Percentiles rank a stretch among this genome's conserved stretches.
Evolutionary conservation across 2,113 vertebrate genomes (phyloP).

Genomic region (Thomomys bottae): DNA sequence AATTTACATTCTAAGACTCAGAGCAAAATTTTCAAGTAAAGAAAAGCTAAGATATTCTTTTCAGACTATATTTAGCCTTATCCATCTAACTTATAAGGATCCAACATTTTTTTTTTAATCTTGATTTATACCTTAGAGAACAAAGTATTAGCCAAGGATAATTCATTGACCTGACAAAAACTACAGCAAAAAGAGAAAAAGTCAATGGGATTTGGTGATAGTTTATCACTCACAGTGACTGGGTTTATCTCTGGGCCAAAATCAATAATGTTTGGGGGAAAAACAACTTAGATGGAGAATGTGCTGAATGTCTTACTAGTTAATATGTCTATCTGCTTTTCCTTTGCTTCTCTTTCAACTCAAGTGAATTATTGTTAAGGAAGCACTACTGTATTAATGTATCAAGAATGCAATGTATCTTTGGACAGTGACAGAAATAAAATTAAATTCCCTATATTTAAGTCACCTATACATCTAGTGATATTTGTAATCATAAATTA

Average conservation of each 20-base stretch:
- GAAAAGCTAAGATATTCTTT: constrained; percentile 36
- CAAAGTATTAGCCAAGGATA: constrained; percentile 75
- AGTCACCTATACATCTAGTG: constrained; percentile 7
- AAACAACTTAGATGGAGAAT: constrained; percentile 72
- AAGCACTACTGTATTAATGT: not conserved
- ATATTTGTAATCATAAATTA: constrained; percentile 24
- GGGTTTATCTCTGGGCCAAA: constrained; percentile 78
- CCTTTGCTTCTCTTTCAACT: constrained; percentile 19
- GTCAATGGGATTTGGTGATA: constrained; percentile 66
- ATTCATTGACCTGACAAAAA: constrained; percentile 77
- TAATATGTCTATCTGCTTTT: constrained; percentile 78
- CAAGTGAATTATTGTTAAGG: constrained; percentile 16
- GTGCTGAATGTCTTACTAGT: constrained; percentile 71
- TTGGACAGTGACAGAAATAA: constrained; percentile 45
- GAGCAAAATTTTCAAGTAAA: constrained; percentile 42
- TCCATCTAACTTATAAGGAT: constrained; percentile 42
- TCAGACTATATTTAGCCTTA: constrained; percentile 45
- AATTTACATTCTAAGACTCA: not conserved
- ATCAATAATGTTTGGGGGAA: constrained; percentile 78
- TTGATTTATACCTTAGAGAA: constrained; percentile 68
- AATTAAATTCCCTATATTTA: not conserved
- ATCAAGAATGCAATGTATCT: not conserved
- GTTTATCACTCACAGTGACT: constrained; percentile 80
- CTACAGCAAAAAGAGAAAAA: constrained; percentile 63
- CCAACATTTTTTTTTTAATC: constrained; percentile 9